These are phyloP conservation scores for Crematogaster levior DNA, from an alignment of 2,888 invertebrate species.

Conservation along the genomic window DNA sequence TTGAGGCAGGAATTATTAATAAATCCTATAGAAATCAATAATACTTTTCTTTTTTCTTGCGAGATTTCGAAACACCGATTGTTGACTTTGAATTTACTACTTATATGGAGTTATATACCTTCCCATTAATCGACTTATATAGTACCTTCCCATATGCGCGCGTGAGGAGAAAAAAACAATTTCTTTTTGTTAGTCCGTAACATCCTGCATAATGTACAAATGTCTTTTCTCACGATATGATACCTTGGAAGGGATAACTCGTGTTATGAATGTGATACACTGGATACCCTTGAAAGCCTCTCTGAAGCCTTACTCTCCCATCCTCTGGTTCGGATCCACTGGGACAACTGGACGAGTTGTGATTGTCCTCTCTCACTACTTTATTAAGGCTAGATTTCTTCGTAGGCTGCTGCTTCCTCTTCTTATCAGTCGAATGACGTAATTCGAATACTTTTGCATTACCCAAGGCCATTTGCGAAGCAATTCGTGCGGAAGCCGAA, in stretches of 20 bases:
- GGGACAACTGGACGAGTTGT: conserved; percentile 86
- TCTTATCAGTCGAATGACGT: conserved; percentile 90
- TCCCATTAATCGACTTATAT: too few relatives aligned
- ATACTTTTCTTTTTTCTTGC: too few relatives aligned
- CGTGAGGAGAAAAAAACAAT: background rate
- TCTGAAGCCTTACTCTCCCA: conserved; percentile 83
- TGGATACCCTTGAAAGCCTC: conserved; percentile 86
- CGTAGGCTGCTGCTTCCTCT: conserved; percentile 90
- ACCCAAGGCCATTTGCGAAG: conserved; percentile 89
- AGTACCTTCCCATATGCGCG: background rate
- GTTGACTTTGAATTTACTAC: background rate
- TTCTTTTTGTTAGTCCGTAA: too few relatives aligned
- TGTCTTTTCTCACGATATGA: background rate
- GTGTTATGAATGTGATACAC: conserved; percentile 76
- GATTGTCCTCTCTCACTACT: conserved; percentile 81
- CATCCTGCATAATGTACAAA: too few relatives aligned
- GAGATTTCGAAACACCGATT: background rate
- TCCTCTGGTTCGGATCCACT: conserved; percentile 87
- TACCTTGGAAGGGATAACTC: conserved; percentile 79
- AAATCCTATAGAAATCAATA: too few relatives aligned
- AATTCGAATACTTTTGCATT: conserved; percentile 92
- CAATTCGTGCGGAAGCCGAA: conserved; percentile 94
- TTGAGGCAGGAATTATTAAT: background rate
- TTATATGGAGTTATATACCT: too few relatives aligned
- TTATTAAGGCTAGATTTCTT: conserved; percentile 89